phyloP scores from a whole-genome alignment of 1,140 invertebrate genomes.

The Dendrolimus punctatus region DNA sequence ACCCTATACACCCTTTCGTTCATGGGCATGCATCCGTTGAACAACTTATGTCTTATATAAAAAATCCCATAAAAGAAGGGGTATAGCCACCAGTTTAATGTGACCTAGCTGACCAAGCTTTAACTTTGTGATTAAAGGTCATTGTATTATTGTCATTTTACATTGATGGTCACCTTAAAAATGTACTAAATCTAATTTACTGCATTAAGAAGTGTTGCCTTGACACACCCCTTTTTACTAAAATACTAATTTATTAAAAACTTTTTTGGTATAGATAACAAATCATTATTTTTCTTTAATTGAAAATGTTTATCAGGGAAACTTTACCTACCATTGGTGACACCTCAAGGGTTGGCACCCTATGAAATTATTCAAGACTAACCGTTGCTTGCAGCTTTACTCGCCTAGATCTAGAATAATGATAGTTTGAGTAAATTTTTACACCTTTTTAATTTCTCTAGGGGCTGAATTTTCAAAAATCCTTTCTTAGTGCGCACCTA shows the following conservation, averaged over 20 bases:
- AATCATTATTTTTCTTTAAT: too few species aligned
- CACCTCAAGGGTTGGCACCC: too few species aligned
- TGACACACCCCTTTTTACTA: constrained; percentile 11
- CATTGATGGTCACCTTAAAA: constrained; percentile 23
- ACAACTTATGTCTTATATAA: constrained; percentile 26
- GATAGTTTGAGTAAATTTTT: too few species aligned
- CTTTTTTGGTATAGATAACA: too few species aligned
- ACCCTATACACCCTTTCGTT: constrained; percentile 25
- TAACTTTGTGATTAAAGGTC: constrained; percentile 2
- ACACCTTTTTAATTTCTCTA: too few species aligned
- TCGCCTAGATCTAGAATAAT: too few species aligned
- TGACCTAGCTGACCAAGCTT: constrained; percentile 3
- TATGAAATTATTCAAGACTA: too few species aligned
- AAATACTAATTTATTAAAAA: not conserved
- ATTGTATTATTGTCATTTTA: constrained; percentile 14
- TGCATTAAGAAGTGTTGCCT: constrained; percentile 18
- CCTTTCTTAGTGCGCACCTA: too few species aligned
- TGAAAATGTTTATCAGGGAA: too few species aligned
- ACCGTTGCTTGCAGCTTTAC: too few species aligned
- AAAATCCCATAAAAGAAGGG: constrained; percentile 19
- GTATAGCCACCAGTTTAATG: constrained; percentile 13
- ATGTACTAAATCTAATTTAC: constrained; percentile 31
- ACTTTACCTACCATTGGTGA: too few species aligned
- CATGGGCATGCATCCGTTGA: constrained; percentile 29
- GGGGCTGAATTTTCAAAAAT: too few species aligned